Evolutionary conservation across 1,140 invertebrate genomes (phyloP), one percentile per base, ranked within the genome.

Genomic region (Cyclargus thomasi): DNA sequence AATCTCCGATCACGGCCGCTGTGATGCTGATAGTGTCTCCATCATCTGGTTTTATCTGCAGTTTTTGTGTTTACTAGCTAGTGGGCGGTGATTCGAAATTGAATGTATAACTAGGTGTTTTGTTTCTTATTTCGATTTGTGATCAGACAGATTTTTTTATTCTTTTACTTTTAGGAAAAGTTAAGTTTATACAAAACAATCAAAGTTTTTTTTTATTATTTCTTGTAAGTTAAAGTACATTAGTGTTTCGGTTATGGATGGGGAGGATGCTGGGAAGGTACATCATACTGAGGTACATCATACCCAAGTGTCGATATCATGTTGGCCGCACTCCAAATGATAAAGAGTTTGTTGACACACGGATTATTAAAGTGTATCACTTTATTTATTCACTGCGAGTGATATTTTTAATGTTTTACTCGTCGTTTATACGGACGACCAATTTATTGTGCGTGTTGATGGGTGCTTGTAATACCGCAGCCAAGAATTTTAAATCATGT

Each of bases 1-100:
- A 79, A 78, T 83, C 78, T 77, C 65, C 64, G 72, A 78, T 79
- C 74, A 83, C 62, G 65, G 57, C 63, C 65, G 57, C 63, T 73
- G 36, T 47, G 75, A 77, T 69, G 67, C 67, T 76, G 64, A 73
- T 77, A 77, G 22, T 70, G 67, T 36, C 22, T 29, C 14, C 55
- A 69, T 67, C 57, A 47, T 47, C 39, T 47, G 14, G 39, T 16
- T 47, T 47, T 47, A 47, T 47, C 53, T 62, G 63, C 64, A 65
- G 29, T 23, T 66, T 70, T 55, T 63, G 39, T 29, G 66, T 35
- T 21, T 36, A 66, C 59, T 67, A 67, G 59, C 14, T 18, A 17
- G 59, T 29, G 29, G 29, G 29, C 29, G 29, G 29, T 21, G 17
- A 67, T 47, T 20, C 63, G 14, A 16, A 18, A 35, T 63, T 63